Evolutionary conservation across 2,113 vertebrate genomes (phyloP), one percentile per base, ranked within the genome.

Genomic region (Glaucomys volans): DNA sequence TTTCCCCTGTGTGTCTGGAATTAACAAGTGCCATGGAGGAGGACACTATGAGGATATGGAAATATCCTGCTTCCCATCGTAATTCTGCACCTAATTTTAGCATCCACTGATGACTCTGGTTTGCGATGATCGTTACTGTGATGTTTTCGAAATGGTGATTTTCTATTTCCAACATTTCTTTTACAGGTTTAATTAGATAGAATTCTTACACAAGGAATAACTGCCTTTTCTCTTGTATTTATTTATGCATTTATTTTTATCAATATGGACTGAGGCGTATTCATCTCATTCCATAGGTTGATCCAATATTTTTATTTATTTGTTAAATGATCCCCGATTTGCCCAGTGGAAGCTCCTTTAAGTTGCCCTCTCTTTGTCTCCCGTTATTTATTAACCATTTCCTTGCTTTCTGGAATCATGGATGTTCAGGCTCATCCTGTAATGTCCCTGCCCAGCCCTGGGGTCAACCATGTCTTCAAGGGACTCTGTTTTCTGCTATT

Each of bases 221-320:
- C 40, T 92, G 28, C n/a, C 24, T 69, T 83, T 90, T 71, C 14
- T 74, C 17, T 26, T 40, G 9, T 13, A 87, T 37, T 84, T 91
- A 35, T 37, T 82, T 80, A 83, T 75, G 88, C 57, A 81, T 91
- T 47, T n/a, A 95, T 66, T 91, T 92, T 90, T 54, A 88, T 71
- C 40, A 59, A 3, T 16, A 85, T 76, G 35, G 69, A 57, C 80
- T 57, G 35, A n/a, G 26, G 26, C n/a, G 22, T 69, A 71, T 69
- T 87, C 84, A 92, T 76, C 95, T 90, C 82, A 92, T 69, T 90
- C 37, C 66, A 5, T 59, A 64, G 44, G 16, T 40, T 32, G 79
- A 91, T 90, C 66, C 35, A 62, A 74, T 47, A 92, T 87, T 71
- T 47, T 87, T 82, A 93, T 79, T 86, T 75, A 18, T 95, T 94